These are phyloP conservation scores for Zalophus californianus DNA, from an alignment of 2,797 vertebrate species.

Conservation along the genomic window DNA sequence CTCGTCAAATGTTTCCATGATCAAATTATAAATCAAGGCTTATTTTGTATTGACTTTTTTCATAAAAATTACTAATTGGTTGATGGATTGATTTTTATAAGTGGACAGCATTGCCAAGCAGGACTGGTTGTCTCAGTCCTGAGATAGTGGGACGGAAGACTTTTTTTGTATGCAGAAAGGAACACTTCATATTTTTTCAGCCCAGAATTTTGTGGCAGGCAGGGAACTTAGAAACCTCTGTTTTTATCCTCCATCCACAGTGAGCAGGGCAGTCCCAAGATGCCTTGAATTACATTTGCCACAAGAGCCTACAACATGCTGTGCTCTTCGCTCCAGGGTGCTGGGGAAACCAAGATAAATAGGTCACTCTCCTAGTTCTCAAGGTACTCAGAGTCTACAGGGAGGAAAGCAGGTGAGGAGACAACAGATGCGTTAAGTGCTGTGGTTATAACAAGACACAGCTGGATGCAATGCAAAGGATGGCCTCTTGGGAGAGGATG, in stretches of 20 bases:
- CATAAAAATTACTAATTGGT: not conserved
- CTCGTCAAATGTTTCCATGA: not conserved
- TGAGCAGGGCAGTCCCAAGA: not conserved
- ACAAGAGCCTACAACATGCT: not conserved
- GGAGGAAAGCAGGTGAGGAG: not conserved
- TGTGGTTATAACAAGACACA: not conserved
- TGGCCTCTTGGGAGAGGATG: not conserved
- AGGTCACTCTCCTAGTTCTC: not conserved
- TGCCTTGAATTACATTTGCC: not conserved
- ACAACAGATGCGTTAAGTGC: not conserved
- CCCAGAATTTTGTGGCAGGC: not conserved
- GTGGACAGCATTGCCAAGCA: not conserved
- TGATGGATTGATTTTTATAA: not conserved
- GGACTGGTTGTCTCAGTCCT: not conserved
- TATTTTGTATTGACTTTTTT: not conserved
- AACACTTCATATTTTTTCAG: not conserved
- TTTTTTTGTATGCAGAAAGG: not conserved
- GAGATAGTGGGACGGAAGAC: not conserved
- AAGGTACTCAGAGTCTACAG: not conserved
- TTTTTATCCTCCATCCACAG: not conserved
- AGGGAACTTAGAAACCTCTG: not conserved
- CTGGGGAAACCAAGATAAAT: not conserved
- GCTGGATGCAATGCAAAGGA: not conserved
- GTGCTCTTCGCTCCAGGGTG: not conserved
- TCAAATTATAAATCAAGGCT: conserved; percentile 36